Percentiles rank a stretch among this genome's conserved stretches.
Conservation (phyloP, 1,140 invertebrate species). For the Zaprionus davidi region DNA sequence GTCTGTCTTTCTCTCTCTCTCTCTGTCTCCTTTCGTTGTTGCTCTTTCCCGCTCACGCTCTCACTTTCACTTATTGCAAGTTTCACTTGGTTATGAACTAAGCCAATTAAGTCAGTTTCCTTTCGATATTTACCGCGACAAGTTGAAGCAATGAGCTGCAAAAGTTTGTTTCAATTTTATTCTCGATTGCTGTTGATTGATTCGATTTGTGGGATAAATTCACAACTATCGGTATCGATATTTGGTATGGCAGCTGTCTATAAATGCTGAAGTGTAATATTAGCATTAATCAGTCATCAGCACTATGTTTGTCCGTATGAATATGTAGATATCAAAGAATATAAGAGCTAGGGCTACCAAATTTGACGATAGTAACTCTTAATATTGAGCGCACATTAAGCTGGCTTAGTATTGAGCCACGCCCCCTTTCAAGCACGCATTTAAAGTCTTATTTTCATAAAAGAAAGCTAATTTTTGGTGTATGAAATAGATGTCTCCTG, state of each 20-base stretch:
- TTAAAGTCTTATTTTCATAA: too few relatives aligned
- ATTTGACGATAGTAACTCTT: too few relatives aligned
- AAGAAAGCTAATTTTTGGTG: too few relatives aligned
- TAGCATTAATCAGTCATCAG: too few relatives aligned
- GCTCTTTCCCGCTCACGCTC: not conserved
- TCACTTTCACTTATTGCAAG: not conserved
- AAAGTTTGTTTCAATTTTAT: not conserved
- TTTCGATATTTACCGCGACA: conserved; percentile 4
- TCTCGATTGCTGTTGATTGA: conserved; percentile 6
- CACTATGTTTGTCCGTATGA: not conserved
- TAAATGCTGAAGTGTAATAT: too few relatives aligned
- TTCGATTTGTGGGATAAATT: not conserved
- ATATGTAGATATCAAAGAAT: not conserved
- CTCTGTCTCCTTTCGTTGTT: not conserved
- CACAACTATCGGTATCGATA: not conserved
- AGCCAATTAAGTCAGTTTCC: conserved; percentile 12
- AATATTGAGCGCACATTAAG: too few relatives aligned
- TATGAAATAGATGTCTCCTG: too few relatives aligned
- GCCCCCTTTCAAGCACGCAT: too few relatives aligned
- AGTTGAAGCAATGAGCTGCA: not conserved
- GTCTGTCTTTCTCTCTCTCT: not conserved
- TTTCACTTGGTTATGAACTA: conserved; percentile 8
- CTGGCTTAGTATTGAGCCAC: too few relatives aligned
- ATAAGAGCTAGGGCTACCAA: not conserved
- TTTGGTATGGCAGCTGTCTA: too few relatives aligned